phyloP scores from a whole-genome alignment of 2,797 vertebrate species.

The Tenualosa ilisha region DNA sequence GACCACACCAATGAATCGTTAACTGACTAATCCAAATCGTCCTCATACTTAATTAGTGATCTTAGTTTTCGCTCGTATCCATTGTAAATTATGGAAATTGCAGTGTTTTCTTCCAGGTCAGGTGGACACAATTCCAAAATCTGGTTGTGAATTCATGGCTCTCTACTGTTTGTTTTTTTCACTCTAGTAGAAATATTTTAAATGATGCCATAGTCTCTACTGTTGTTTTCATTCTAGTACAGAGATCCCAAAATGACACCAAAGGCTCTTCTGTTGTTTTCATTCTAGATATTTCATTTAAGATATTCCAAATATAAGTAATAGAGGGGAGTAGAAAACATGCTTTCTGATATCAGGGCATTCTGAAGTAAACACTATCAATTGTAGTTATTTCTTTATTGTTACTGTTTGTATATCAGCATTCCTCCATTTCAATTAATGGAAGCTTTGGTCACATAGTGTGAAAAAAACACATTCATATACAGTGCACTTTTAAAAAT shows the following conservation, averaged over 20 bases:
- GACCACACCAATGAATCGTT: too few relatives aligned
- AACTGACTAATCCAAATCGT: neutral
- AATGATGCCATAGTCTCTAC: too few relatives aligned
- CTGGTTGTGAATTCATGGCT: too few relatives aligned
- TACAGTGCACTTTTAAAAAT: slow-evolving; percentile 69
- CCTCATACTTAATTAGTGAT: neutral
- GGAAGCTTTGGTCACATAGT: slow-evolving; percentile 77
- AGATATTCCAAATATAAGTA: neutral
- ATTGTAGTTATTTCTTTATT: slow-evolving; percentile 50
- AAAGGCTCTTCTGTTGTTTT: neutral
- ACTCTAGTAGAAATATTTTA: too few relatives aligned
- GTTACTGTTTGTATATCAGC: slow-evolving; percentile 55
- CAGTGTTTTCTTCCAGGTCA: too few relatives aligned
- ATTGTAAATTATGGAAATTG: too few relatives aligned
- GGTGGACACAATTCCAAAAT: too few relatives aligned
- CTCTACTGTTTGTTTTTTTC: too few relatives aligned
- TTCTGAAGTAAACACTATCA: slow-evolving; percentile 55
- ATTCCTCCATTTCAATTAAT: slow-evolving; percentile 62
- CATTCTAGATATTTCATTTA: neutral
- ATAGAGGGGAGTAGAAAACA: neutral
- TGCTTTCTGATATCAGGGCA: neutral
- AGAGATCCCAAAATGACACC: neutral
- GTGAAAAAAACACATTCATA: slow-evolving; percentile 73
- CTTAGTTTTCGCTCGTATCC: too few relatives aligned
- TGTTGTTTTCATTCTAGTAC: neutral